These are phyloP conservation scores for Druceiella hillmani DNA, from an alignment of 2,888 invertebrate genomes.

Conservation along the genomic window DNA sequence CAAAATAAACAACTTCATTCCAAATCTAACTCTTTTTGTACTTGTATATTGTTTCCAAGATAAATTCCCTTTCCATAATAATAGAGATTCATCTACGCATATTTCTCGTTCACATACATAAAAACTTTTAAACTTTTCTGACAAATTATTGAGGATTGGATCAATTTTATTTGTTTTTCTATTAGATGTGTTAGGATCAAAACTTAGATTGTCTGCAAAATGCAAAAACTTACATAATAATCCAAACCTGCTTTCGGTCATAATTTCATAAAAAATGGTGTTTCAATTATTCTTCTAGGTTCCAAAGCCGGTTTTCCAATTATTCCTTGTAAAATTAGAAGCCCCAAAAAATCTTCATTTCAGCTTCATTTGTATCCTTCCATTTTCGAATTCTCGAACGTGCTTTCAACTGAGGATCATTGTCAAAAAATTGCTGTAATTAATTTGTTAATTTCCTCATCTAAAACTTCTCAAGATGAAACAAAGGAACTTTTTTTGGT, in stretches of 20 bases:
- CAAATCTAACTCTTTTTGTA: conserved; percentile 18
- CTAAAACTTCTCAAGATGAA: conserved; percentile 23
- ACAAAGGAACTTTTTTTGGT: conserved; percentile 21
- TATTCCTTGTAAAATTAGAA: conserved; percentile 12
- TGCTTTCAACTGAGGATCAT: conserved; percentile 19
- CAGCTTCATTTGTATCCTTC: conserved; percentile 10
- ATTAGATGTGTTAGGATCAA: conserved; percentile 14
- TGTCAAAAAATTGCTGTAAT: conserved; percentile 15
- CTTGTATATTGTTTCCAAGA: conserved; percentile 17
- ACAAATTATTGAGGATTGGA: conserved; percentile 15
- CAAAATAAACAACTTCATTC: conserved; percentile 15
- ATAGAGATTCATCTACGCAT: too few species aligned
- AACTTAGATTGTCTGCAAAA: conserved; percentile 13
- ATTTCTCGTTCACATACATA: too few species aligned
- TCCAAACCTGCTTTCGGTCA: conserved; percentile 21
- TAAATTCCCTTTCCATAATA: conserved; percentile 19
- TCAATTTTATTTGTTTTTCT: conserved; percentile 21
- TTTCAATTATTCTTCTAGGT: conserved; percentile 20
- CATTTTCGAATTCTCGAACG: conserved; percentile 11
- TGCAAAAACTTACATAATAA: conserved; percentile 17
- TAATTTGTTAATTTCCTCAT: conserved; percentile 12
- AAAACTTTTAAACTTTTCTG: conserved; percentile 12
- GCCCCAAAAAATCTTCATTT: conserved; percentile 8
- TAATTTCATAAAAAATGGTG: conserved; percentile 20
- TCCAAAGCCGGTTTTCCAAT: conserved; percentile 15